These are phyloP conservation scores for Hyperoplus lanceolatus DNA, from an alignment of 2,797 vertebrate genomes.

Conservation along the genomic window DNA sequence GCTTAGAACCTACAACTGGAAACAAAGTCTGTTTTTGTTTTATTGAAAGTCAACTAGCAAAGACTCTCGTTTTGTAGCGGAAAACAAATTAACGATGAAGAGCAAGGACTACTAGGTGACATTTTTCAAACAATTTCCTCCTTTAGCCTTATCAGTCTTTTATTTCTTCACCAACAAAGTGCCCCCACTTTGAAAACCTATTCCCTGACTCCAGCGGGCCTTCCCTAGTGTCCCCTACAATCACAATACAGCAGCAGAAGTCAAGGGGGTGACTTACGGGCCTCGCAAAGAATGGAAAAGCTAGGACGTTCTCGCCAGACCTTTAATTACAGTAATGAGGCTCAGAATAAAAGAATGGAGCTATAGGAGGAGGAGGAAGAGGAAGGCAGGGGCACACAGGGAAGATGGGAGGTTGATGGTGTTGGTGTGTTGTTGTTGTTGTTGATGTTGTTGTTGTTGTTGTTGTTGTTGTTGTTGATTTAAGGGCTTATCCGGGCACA, in stretches of 20 bases:
- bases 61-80: conserved; percentile 27
- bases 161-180: conserved; percentile 45
- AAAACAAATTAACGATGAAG: conserved; percentile 3
- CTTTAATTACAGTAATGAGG: conserved; percentile 67
- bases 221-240: conserved; percentile 29
- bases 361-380: conserved; percentile 19
- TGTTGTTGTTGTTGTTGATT: conserved; percentile 19
- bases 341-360: conserved; percentile 44
- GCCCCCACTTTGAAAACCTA: conserved; percentile 43
- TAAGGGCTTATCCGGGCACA: conserved; percentile 35
- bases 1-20: conserved; percentile 8
- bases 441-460: conserved; percentile 14
- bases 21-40: conserved; percentile 10
- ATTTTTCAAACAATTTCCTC: conserved; percentile 26
- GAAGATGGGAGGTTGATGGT: conserved; percentile 36
- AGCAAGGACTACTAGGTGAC: conserved; percentile 27
- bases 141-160: conserved; percentile 43
- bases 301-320: conserved; percentile 22
- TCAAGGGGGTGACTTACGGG: conserved; percentile 41
- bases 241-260: conserved; percentile 35
- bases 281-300: conserved; percentile 27
- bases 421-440: conserved; percentile 31
- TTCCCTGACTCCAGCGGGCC: conserved; percentile 40
- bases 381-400: not conserved
- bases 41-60: not conserved